A percentile compares a stretch with the other conserved stretches of the same genome.
phyloP scores from a whole-genome alignment of 2,113 vertebrate genomes.

The Caloenas nicobarica region DNA sequence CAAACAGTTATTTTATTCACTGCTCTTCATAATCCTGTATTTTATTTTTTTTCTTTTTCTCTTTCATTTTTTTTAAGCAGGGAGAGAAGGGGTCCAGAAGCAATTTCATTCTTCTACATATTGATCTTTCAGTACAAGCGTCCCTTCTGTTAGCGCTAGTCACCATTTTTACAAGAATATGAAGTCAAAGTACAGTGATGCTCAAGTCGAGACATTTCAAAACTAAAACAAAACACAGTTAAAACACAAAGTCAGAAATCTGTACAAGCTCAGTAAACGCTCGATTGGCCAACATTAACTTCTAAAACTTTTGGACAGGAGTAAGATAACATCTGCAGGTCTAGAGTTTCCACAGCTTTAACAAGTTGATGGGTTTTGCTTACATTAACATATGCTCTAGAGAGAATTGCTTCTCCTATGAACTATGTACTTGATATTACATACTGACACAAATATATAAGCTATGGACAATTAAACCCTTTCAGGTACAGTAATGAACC shows the following conservation, averaged over 20 bases:
- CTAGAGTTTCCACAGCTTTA: background rate
- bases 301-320: constrained; percentile 23
- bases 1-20: background rate
- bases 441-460: background rate
- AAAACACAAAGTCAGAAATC: background rate
- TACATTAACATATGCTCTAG: background rate
- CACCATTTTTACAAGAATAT: background rate
- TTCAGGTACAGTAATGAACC: background rate
- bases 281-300: background rate
- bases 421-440: background rate
- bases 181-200: background rate
- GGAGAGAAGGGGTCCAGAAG: background rate
- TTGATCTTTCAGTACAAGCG: background rate
- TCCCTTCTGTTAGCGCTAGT: background rate
- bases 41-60: background rate
- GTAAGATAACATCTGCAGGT: background rate
- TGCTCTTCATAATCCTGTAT: background rate
- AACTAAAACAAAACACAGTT: constrained; percentile 8
- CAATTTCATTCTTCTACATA: background rate
- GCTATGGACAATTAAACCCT: background rate
- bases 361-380: background rate
- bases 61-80: background rate
- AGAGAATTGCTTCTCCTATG: background rate
- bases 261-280: background rate
- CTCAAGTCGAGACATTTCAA: background rate